Evolutionary conservation across 2,888 invertebrate species (phyloP), one percentile per base, ranked within the genome.

Genomic region (Phlogophora meticulosa): DNA sequence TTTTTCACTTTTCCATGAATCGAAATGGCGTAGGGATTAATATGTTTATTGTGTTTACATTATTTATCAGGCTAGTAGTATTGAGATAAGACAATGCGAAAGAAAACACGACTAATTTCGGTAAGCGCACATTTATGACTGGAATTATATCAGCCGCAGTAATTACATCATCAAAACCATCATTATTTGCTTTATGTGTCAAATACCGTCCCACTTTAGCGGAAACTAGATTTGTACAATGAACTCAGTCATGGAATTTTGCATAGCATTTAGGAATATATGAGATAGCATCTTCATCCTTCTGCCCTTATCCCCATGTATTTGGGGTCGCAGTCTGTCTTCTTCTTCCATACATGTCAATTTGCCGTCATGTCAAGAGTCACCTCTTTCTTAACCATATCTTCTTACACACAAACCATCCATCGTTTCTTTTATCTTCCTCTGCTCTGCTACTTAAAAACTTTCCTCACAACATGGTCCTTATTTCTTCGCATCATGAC

Each of bases 1-100:
- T 9, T 5, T 36, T 32, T 65, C 17, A 24, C 57, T 11, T 32
- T 70, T 70, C 24, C 13, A 66, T 48, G 59, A 71, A 70, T 71
- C 48, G 40, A 34, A 42, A 63, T 42, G 64, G 36, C 52, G 40
- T 42, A 48, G 24, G 13, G 28, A 52, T 63, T 17, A 46, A 46
- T 61, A 22, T 38, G 58, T 75, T 59, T 40, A 72, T 66, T 48
- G 34, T 75, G 48, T 74, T 73, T 57, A 65, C 58, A 58, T 77
- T 32, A 22, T 43, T n/a, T 66, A 78, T 61, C 46, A 10, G 55
- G 53, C 51, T n/a, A 42, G 36, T 57, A 57, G 58, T 63, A 61
- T 49, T 38, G 45, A 57, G 78, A 77, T 76, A 77, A 77, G 61
- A 40, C 24, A 42, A 58, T 2, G 13, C 40, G 7, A 36, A 58